phyloP scores from a whole-genome alignment of 35 echinoderm and acorn worm genomes.

The Lytechinus pictus region DNA sequence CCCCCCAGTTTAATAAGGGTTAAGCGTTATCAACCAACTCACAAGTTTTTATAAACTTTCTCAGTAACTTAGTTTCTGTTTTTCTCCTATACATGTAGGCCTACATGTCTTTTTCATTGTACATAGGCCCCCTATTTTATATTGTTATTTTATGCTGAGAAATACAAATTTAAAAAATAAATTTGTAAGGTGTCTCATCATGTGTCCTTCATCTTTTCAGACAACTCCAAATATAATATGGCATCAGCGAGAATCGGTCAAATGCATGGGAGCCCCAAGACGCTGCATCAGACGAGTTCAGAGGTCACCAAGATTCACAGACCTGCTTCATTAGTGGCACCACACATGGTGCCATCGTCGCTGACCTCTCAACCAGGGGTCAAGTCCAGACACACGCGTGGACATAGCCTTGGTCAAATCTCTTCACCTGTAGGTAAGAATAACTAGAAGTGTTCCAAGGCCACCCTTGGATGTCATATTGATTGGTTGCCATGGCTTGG shows the following conservation, averaged over 20 bases:
- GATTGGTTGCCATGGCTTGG: no score
- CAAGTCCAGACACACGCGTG: conserved; percentile 21
- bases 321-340: conserved; percentile 24
- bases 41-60: no score
- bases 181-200: not conserved
- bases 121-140: no score
- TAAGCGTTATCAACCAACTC: no score
- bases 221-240: not conserved
- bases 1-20: no score
- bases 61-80: no score
- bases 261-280: conserved; percentile 38
- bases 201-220: not conserved
- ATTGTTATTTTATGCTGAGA: no score
- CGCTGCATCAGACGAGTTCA: conserved; percentile 12
- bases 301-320: conserved; percentile 18
- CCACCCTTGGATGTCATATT: no score
- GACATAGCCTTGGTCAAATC: conserved; percentile 36
- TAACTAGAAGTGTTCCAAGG: no score
- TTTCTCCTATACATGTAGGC: no score
- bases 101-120: no score
- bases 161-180: no score
- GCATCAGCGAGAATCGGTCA: conserved; percentile 9
- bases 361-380: conserved; percentile 42
- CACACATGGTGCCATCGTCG: conserved; percentile 34
- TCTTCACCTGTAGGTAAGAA: conserved; percentile 33